phyloP scores from a whole-genome alignment of 2,888 invertebrate genomes.

The Therioaphis trifolii region DNA sequence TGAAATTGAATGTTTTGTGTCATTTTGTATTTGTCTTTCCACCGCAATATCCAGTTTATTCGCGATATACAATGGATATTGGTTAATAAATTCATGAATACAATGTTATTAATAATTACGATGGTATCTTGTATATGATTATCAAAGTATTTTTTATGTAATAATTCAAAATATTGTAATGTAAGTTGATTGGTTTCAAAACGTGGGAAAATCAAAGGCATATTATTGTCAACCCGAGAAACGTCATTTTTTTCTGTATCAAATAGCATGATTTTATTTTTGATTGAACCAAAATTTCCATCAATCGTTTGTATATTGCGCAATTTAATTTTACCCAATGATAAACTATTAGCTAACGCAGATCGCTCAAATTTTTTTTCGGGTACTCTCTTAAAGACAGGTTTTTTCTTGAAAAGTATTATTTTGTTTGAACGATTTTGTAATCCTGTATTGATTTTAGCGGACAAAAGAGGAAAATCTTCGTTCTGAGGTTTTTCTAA shows the following conservation, averaged over 20 bases:
- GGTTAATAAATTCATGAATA: neutral
- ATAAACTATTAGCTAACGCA: neutral
- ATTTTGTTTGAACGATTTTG: too few species aligned
- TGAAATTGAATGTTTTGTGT: neutral
- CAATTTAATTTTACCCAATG: neutral
- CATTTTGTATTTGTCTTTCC: neutral
- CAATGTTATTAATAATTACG: slow-evolving; percentile 1
- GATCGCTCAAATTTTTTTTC: too few species aligned
- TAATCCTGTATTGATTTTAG: neutral
- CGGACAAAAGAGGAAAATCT: too few species aligned
- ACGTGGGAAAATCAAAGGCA: neutral
- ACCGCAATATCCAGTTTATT: neutral
- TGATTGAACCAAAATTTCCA: neutral
- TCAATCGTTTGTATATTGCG: neutral
- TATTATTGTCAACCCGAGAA: neutral
- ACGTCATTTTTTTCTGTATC: neutral
- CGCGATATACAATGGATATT: neutral
- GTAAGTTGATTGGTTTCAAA: neutral
- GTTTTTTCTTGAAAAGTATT: too few species aligned
- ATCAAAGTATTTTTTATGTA: slow-evolving; percentile 31
- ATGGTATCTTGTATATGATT: neutral
- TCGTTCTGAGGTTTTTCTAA: neutral
- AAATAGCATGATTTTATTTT: neutral
- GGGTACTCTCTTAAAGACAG: too few species aligned
- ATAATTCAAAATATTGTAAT: neutral